phyloP scores from a whole-genome alignment of 2,113 vertebrate species.

The Sapayoa aenigma region DNA sequence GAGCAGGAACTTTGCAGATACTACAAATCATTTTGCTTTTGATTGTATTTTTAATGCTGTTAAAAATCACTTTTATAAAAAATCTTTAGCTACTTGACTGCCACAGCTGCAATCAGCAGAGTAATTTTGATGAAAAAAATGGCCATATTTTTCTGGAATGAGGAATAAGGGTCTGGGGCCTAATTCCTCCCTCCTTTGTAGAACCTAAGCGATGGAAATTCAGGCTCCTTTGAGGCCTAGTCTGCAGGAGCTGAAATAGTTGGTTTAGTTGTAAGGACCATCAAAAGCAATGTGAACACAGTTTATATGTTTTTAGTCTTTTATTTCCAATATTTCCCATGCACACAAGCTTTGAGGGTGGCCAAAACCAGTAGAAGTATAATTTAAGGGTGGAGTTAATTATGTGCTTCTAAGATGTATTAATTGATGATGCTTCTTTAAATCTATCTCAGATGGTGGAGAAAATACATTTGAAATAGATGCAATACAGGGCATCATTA shows the following conservation, averaged over 20 bases:
- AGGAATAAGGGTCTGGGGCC: not conserved
- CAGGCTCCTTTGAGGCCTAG: not conserved
- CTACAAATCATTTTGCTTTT: not conserved
- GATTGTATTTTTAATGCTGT: not conserved
- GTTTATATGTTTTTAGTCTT: not conserved
- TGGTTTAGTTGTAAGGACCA: not conserved
- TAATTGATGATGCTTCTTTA: not conserved
- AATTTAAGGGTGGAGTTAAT: not conserved
- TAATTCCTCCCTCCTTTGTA: not conserved
- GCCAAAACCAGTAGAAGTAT: not conserved
- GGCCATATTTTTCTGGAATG: not conserved
- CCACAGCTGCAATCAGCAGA: not conserved
- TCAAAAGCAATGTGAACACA: not conserved
- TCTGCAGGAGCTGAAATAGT: not conserved
- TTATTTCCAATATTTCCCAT: not conserved
- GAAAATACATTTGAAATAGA: conserved; percentile 62
- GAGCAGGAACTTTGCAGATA: not conserved
- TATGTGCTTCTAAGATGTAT: not conserved
- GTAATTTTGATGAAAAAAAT: not conserved
- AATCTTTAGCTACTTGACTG: not conserved
- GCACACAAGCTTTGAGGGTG: not conserved
- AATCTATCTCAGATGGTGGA: conserved; percentile 29
- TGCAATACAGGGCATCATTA: conserved; percentile 44
- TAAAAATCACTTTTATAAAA: not conserved
- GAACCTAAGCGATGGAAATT: not conserved